phyloP scores from a whole-genome alignment of 2,888 invertebrate species.

The Anodontia alba region DNA sequence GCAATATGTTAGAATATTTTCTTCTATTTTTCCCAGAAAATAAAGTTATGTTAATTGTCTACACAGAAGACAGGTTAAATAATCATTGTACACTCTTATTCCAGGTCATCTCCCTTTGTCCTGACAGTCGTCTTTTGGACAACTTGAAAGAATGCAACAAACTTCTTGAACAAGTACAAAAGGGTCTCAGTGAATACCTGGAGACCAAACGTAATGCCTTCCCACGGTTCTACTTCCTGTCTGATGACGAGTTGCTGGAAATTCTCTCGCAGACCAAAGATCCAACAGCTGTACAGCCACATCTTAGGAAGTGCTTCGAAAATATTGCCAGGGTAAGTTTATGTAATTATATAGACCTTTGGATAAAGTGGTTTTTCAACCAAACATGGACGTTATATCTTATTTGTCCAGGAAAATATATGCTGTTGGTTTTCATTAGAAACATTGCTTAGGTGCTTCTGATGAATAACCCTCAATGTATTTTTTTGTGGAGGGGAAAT shows the following conservation, averaged over 20 bases:
- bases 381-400: too few relatives aligned
- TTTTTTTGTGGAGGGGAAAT: too few relatives aligned
- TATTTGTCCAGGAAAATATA: too few relatives aligned
- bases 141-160: constrained; percentile 90
- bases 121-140: constrained; percentile 87
- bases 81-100: constrained; percentile 1
- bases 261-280: constrained; percentile 85
- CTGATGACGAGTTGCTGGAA: constrained; percentile 85
- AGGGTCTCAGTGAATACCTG: constrained; percentile 85
- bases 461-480: too few relatives aligned
- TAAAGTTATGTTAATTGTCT: too few relatives aligned
- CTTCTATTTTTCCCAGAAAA: too few relatives aligned
- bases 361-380: too few relatives aligned
- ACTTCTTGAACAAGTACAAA: constrained; percentile 85
- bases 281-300: constrained; percentile 86
- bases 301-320: constrained; percentile 93
- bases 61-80: too few relatives aligned
- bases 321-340: constrained; percentile 87
- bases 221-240: constrained; percentile 87
- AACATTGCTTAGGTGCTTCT: too few relatives aligned
- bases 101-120: constrained; percentile 84
- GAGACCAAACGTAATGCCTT: constrained; percentile 85
- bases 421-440: too few relatives aligned
- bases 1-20: too few relatives aligned
- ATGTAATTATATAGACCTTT: too few relatives aligned